Evolutionary conservation across 1,140 invertebrate species (phyloP), one percentile per base, ranked within the genome.

Genomic region (Ceratosolen fusciceps): DNA sequence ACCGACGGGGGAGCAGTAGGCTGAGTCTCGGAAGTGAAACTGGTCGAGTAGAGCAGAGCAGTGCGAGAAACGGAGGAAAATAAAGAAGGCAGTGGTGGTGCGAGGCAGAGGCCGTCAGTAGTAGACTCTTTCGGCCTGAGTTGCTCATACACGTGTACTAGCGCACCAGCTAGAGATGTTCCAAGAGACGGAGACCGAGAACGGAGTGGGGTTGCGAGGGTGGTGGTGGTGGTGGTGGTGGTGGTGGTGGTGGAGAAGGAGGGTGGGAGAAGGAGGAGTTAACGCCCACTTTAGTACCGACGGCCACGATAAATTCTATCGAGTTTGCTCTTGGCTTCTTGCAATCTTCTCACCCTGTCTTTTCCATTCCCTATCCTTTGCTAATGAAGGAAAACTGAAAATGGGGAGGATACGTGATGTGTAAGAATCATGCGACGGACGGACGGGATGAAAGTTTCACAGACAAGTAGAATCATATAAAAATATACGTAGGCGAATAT

Each of bases 221-320:
- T 12, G 9, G n/a, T 16, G 7, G 54, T 12, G 54, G 5, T 9
- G 9, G n/a, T 56, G 54, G 54, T 16, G 7, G 7, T n/a, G n/a
- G n/a, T n/a, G n/a, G n/a, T 47, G 54, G 5, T 5, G n/a, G 16
- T 8, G 54, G n/a, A 56, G n/a, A 21, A 56, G 8, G 9, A 21
- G 54, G 16, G 21, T 12, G n/a, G n/a, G 54, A 31, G 39, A 43
- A 37, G 67, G 49, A 49, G 16, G 37, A 78, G 77, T 67, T 74
- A 67, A 79, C 78, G 78, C 72, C 78, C 72, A 68, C 72, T 79
- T 79, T 79, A 79, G 34, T 79, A 58, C 58, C 72, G 26, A 56
- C 62, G 26, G 73, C 52, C 73, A 34, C 62, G 73, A 80, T 80
- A 80, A 80, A 80, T 80, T 75, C 65, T 60, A 80, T 74, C 62